Evolutionary conservation across 2,888 invertebrate genomes (phyloP), one percentile per base, ranked within the genome.

Genomic region (Amblyjoppa proteus): DNA sequence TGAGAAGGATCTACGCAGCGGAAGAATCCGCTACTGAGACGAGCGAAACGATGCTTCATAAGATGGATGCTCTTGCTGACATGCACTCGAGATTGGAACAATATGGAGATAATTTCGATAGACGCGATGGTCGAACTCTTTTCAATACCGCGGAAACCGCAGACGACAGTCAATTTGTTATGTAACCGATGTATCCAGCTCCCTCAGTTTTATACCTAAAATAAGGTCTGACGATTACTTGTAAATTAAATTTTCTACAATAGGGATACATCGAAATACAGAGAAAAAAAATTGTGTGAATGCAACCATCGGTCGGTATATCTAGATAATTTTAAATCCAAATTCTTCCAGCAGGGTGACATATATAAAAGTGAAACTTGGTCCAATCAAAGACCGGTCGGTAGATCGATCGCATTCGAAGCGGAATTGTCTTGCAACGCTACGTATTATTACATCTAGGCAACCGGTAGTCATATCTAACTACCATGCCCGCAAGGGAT

Each of bases 1-100:
- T 96, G 83, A 95, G 95, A 89, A 95, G 95, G 87, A 92, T 96
- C 58, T 96, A 88, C 58, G 73, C 87, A 3, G 84, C 87, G 11
- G 81, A 85, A 79, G 87, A 86, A 53, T 38, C 58, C 64, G 13
- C 69, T 16, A 34, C 77, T 0, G 84, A 87, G 20, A 58, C 68
- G 13, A 84, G 83, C 51, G 84, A 88, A 20, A n/a, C 41, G 28
- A 84, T 61, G 7, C 31, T 86, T 64, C 79, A 83, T 34, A 87
- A 89, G 78, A 88, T 87, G 76, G 86, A 88, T 34, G 88, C 88
- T 38, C 51, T 89, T 1, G 82, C 87, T 3, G 85, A 87, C 31
- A 73, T 89, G 61, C 86, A 88, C 71, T 84, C 78, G 4, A 87
- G 86, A 84, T 84, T 89, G 45, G 87, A 88, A 80, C 81, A 86